Evolutionary conservation across 1,140 invertebrate genomes (phyloP).

Genomic region (Saccostrea echinata): DNA sequence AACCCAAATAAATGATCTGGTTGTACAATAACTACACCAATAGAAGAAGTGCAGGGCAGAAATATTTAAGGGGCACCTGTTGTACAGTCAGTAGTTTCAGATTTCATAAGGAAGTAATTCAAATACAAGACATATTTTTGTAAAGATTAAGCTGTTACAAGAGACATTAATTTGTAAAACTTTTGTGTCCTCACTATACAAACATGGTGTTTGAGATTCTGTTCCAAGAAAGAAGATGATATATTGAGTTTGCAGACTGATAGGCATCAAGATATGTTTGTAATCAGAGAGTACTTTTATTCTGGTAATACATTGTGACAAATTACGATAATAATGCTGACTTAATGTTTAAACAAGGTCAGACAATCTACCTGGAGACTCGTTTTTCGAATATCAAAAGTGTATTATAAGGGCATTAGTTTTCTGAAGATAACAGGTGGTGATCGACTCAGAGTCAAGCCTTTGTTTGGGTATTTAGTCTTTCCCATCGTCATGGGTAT

Average conservation of each 20-base stretch:
- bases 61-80: not conserved
- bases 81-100: not conserved
- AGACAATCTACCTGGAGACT: not conserved
- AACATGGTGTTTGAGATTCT: not conserved
- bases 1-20: no score
- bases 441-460: not conserved
- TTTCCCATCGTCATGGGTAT: not conserved
- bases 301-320: not conserved
- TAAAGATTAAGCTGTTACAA: not conserved
- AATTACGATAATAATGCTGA: slow-evolving; percentile 9
- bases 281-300: not conserved
- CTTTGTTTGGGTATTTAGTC: slow-evolving; percentile 37
- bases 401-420: not conserved
- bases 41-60: not conserved
- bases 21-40: not conserved
- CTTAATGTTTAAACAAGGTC: slow-evolving; percentile 6
- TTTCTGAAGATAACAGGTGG: slow-evolving; percentile 11
- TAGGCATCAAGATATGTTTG: not conserved
- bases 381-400: not conserved
- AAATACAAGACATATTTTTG: not conserved
- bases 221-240: no score
- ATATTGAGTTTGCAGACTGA: not conserved
- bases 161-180: not conserved
- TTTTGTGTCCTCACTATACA: not conserved
- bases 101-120: not conserved